phyloP scores from a whole-genome alignment of 2,797 vertebrate species.

The Acipenser ruthenus region DNA sequence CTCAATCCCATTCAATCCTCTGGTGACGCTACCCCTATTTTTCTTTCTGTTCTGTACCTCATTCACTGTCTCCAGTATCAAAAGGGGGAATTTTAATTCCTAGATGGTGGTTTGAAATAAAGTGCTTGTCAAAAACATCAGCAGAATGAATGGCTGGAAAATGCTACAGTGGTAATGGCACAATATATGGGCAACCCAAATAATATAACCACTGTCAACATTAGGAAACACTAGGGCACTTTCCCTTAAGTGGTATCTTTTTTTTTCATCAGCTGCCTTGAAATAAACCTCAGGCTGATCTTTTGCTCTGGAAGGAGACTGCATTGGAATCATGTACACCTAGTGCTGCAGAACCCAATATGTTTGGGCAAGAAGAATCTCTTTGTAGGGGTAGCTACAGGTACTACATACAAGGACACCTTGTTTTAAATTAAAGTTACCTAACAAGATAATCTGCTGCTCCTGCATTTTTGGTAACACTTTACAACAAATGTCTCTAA shows the following conservation, averaged over 20 bases:
- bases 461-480: too few species aligned
- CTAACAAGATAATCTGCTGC: too few species aligned
- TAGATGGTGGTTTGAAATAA: conserved; percentile 33
- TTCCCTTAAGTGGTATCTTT: conserved; percentile 29
- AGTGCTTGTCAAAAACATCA: conserved; percentile 13
- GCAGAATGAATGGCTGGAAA: conserved; percentile 29
- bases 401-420: too few species aligned
- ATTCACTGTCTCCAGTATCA: conserved; percentile 29
- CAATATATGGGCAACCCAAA: conserved; percentile 24
- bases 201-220: conserved; percentile 26
- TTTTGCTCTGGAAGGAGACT: neutral
- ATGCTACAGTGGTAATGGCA: conserved; percentile 31
- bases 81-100: conserved; percentile 14
- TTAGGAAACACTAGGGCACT: conserved; percentile 20
- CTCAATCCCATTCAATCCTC: conserved; percentile 33
- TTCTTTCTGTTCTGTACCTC: conserved; percentile 27
- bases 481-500: too few species aligned
- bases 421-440: too few species aligned
- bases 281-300: conserved; percentile 13
- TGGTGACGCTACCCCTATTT: conserved; percentile 28
- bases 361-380: too few species aligned
- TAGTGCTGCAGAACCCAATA: too few species aligned
- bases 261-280: conserved; percentile 32
- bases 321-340: too few species aligned
- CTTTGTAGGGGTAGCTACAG: too few species aligned